A percentile compares a stretch with the other conserved stretches of the same genome.
Conservation (phyloP, 2,113 vertebrate genomes). For the Montifringilla adamsi region DNA sequence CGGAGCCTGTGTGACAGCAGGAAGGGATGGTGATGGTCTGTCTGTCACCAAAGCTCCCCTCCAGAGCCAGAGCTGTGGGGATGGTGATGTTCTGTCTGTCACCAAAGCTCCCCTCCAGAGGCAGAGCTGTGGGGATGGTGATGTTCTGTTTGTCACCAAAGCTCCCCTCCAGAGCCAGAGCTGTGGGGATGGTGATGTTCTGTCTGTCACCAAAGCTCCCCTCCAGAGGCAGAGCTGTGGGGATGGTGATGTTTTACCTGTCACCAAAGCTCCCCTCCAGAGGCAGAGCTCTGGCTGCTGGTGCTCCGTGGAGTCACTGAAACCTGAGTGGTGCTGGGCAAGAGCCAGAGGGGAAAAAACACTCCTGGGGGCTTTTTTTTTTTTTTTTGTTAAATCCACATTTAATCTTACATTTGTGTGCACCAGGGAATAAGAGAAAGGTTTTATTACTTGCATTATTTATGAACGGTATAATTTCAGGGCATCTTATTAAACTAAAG, state of each 20-base stretch:
- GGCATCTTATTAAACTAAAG: conserved; percentile 38
- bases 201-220: too few species aligned
- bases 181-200: too few species aligned
- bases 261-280: background rate
- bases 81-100: too few species aligned
- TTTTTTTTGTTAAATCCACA: background rate
- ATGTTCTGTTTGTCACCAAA: too few species aligned
- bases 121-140: too few species aligned
- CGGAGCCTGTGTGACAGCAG: background rate
- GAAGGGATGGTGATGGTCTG: too few species aligned
- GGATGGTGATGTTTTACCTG: too few species aligned
- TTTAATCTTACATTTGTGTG: background rate
- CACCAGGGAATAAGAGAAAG: background rate
- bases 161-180: too few species aligned
- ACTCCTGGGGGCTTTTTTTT: background rate
- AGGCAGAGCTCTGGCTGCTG: background rate
- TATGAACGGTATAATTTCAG: conserved; percentile 48
- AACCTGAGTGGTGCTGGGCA: background rate
- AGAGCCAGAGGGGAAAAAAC: background rate
- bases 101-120: too few species aligned
- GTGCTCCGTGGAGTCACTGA: background rate
- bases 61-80: too few species aligned
- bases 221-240: too few species aligned
- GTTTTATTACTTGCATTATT: conserved; percentile 67
- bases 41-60: too few species aligned